Conservation (phyloP, 2,888 invertebrate genomes). For the Melipona bicolor region DNA sequence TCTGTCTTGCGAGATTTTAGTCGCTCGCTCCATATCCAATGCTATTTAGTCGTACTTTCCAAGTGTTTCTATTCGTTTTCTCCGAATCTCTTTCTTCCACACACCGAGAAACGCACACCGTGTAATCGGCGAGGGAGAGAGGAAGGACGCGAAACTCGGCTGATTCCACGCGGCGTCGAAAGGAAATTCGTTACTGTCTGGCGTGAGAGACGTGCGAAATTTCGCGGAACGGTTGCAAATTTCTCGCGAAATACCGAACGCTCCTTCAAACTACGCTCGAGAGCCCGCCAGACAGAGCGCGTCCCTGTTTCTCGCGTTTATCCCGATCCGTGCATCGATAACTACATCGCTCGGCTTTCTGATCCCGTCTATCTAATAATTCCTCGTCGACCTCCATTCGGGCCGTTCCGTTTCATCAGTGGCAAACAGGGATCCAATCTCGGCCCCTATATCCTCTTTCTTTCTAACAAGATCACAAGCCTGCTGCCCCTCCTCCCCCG, state of each 20-base stretch:
- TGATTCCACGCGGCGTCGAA: conserved; percentile 15
- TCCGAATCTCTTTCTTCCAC: too few species aligned
- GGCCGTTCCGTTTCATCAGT: not conserved
- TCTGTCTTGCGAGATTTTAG: too few species aligned
- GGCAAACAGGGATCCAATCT: not conserved
- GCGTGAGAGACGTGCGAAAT: conserved; percentile 15
- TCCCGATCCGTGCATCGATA: conserved; percentile 20
- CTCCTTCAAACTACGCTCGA: conserved; percentile 28
- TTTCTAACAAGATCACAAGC: not conserved
- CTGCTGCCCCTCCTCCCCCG: too few species aligned
- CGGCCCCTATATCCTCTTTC: not conserved
- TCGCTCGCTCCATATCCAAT: too few species aligned
- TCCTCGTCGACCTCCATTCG: not conserved
- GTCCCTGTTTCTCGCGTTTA: not conserved
- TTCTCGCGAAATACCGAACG: conserved; percentile 25
- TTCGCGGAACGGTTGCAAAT: conserved; percentile 18
- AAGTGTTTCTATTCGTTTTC: too few species aligned
- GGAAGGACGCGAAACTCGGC: conserved; percentile 8
- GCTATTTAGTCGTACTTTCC: too few species aligned
- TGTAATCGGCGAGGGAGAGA: not conserved
- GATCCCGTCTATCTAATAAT: conserved; percentile 21
- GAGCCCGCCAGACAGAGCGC: conserved; percentile 6
- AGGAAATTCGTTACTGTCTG: conserved; percentile 33
- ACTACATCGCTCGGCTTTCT: not conserved
- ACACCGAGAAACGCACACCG: not conserved